These are phyloP conservation scores for Microchrysa polita DNA, from an alignment of 2,888 invertebrate genomes.

Conservation along the genomic window DNA sequence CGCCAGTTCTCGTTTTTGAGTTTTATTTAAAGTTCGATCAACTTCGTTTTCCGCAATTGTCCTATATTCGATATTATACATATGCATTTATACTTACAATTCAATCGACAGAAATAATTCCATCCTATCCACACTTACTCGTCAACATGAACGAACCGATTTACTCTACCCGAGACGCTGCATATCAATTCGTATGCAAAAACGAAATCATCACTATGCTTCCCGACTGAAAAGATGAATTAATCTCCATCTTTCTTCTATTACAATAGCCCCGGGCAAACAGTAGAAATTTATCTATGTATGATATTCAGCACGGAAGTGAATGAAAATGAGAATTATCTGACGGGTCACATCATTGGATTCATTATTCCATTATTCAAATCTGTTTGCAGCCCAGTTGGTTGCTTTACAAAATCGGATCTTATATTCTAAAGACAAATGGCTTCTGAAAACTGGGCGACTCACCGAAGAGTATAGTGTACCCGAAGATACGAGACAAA, in stretches of 20 bases:
- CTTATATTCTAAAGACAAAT: conserved; percentile 15
- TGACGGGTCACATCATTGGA: conserved; percentile 49
- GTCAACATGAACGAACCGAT: too few relatives aligned
- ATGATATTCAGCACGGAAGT: not conserved
- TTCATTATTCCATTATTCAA: conserved; percentile 48
- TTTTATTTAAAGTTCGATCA: too few relatives aligned
- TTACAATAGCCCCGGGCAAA: not conserved
- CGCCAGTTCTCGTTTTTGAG: too few relatives aligned
- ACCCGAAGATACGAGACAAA: too few relatives aligned
- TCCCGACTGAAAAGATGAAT: conserved; percentile 7
- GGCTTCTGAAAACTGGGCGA: not conserved
- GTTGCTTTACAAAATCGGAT: conserved; percentile 16
- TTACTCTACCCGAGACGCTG: not conserved
- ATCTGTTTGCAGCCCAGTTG: conserved; percentile 46
- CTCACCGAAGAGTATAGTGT: not conserved
- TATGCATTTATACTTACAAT: too few relatives aligned
- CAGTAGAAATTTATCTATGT: not conserved
- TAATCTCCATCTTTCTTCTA: conserved; percentile 15
- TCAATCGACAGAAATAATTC: too few relatives aligned
- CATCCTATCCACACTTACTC: too few relatives aligned
- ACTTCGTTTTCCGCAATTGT: too few relatives aligned
- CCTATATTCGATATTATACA: too few relatives aligned
- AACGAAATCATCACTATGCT: not conserved
- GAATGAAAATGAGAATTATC: conserved; percentile 49
- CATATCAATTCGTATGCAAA: not conserved